Evolutionary conservation across 2,888 invertebrate species (phyloP).

Genomic region (Acanthosepion esculentum): DNA sequence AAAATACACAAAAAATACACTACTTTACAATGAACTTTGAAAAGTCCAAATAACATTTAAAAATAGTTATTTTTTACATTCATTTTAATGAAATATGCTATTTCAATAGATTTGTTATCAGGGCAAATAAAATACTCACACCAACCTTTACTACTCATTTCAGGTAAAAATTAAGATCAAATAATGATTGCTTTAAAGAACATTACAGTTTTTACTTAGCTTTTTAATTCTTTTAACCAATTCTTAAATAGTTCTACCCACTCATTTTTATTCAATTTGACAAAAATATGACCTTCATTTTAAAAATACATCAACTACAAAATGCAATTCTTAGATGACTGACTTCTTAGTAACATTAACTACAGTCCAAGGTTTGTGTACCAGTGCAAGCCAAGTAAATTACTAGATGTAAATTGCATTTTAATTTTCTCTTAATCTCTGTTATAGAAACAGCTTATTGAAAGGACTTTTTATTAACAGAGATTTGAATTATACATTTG

Average conservation of each 20-base stretch:
- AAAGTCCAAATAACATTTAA: not conserved
- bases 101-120: not conserved
- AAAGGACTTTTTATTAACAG: too few species aligned
- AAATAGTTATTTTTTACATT: not conserved
- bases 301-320: not conserved
- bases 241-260: constrained; percentile 6
- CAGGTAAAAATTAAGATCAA: not conserved
- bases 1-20: not conserved
- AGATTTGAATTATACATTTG: too few species aligned
- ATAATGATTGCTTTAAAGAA: not conserved
- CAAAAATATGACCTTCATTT: not conserved
- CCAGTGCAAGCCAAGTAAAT: too few species aligned
- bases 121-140: not conserved
- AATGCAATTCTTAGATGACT: not conserved
- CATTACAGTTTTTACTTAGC: not conserved
- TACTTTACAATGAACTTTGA: not conserved
- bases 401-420: too few species aligned
- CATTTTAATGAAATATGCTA: not conserved
- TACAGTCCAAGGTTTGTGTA: too few species aligned
- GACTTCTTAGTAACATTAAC: not conserved
- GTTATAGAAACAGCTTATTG: too few species aligned
- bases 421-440: too few species aligned
- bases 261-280: constrained; percentile 3
- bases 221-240: not conserved
- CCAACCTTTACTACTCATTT: not conserved